Evolutionary conservation across 1,140 invertebrate species (phyloP).

Genomic region (Danaus plexippus): DNA sequence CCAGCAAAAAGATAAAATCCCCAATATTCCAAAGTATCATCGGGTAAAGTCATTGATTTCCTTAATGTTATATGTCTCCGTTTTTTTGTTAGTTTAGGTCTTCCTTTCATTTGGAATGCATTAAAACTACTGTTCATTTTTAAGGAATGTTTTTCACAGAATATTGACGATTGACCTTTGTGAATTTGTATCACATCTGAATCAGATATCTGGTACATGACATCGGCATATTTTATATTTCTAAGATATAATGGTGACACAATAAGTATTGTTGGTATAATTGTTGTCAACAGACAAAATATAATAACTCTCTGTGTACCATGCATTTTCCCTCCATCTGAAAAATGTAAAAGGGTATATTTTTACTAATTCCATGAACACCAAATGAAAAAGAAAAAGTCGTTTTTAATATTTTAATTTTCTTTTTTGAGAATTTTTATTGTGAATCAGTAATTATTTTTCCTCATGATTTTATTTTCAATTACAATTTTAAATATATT

Average conservation of each 20-base stretch:
- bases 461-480: no score
- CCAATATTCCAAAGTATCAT: conserved; percentile 91
- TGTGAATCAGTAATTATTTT: no score
- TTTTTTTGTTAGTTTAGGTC: conserved; percentile 77
- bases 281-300: conserved; percentile 81
- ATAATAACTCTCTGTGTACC: conserved; percentile 80
- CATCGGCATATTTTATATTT: conserved; percentile 80
- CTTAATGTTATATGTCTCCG: conserved; percentile 83
- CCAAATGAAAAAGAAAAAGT: no score
- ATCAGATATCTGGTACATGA: conserved; percentile 82
- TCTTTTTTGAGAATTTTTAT: no score
- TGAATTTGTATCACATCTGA: conserved; percentile 85
- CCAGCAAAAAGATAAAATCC: conserved; percentile 87
- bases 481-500: no score
- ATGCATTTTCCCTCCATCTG: conserved; percentile 80
- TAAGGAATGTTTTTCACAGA: conserved; percentile 83
- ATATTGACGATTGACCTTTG: conserved; percentile 83
- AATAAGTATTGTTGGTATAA: conserved; percentile 80
- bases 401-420: no score
- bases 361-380: no score
- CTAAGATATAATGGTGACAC: conserved; percentile 78
- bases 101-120: conserved; percentile 83
- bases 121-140: conserved; percentile 86
- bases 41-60: conserved; percentile 85
- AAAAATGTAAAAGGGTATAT: conserved; percentile 42